Base-by-base conservation (phyloP, 2,797 vertebrate species). In the Acomys russatus region DNA sequence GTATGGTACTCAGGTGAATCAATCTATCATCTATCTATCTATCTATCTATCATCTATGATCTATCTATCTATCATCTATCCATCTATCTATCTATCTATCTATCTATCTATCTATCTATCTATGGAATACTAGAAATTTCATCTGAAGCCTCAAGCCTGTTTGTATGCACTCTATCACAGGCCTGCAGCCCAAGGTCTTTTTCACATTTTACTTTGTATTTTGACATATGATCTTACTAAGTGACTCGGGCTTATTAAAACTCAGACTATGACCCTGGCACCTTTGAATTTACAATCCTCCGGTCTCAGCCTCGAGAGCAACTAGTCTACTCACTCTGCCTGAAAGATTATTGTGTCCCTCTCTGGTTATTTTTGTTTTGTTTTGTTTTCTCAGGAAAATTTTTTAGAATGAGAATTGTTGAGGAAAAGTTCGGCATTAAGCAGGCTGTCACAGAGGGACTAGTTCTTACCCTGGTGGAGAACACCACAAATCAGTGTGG, bases 381-480 rank as follows among this genome's bases (percentile, higher is more conserved):
- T 94, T 83, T 89, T 14, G 51, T n/a, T n/a, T n/a, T n/a, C n/a
- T n/a, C n/a, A n/a, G n/a, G n/a, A n/a, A 88, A 92, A 97, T 44
- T 78, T 63, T 14, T 54, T 91, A 94, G 63, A 96, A 88, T 73
- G 25, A 89, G 51, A 94, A 91, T 79, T 95, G 73, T 54, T 85
- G 15, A 89, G 18, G 33, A 66, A 86, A 92, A 89, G 23, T 86
- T 95, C 28, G 35, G 61, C 61, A 79, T 64, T 14, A 56, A 91
- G 64, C n/a, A 94, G 90, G 70, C 22, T 71, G 54, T 82, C 30
- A 22, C 59, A 22, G 51, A 61, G n/a, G 56, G 33, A 61, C 28
- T 51, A 12, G 9, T 12, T 56, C 44, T 18, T 83, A 78, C n/a
- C 63, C 54, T 38, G 9, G 44, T 33, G 4, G 44, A 28, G 49